phyloP scores from a whole-genome alignment of 2,113 vertebrate genomes.

The Heterocephalus glaber region DNA sequence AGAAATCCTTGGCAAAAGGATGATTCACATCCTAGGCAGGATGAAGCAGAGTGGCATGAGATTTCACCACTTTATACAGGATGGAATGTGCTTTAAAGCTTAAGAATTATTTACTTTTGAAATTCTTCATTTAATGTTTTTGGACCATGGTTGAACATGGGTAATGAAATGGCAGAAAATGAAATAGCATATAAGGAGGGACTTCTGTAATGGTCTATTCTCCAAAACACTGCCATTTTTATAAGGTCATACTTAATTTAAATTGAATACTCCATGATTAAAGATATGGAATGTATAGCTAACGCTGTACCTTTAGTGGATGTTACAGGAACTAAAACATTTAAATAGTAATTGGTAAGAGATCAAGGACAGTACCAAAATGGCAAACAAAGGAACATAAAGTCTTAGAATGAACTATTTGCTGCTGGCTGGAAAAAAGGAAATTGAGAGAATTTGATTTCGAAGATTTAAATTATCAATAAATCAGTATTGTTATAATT shows the following conservation, averaged over 20 bases:
- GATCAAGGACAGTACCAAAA: background rate
- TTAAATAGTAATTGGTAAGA: background rate
- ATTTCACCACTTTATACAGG: background rate
- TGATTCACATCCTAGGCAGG: background rate
- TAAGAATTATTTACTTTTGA: background rate
- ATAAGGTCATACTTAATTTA: background rate
- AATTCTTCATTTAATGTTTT: background rate
- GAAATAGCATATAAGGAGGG: background rate
- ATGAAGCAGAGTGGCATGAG: background rate
- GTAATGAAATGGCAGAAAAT: background rate
- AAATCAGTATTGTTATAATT: conserved; percentile 37
- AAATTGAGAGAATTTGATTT: conserved; percentile 14
- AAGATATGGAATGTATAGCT: background rate
- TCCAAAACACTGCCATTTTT: background rate
- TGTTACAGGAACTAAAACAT: background rate
- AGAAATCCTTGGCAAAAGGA: background rate
- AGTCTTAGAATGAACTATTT: conserved; percentile 40
- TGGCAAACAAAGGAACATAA: conserved; percentile 35
- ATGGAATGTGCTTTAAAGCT: background rate
- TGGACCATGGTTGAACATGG: background rate
- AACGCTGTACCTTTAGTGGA: background rate
- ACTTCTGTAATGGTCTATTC: background rate
- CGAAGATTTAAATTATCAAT: conserved; percentile 40
- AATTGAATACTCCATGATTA: background rate
- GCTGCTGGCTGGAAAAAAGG: conserved; percentile 45